Percentiles rank a stretch among this genome's conserved stretches.
Evolutionary conservation across 2,113 vertebrate genomes (phyloP).

Genomic region (Catharus fuscescens): DNA sequence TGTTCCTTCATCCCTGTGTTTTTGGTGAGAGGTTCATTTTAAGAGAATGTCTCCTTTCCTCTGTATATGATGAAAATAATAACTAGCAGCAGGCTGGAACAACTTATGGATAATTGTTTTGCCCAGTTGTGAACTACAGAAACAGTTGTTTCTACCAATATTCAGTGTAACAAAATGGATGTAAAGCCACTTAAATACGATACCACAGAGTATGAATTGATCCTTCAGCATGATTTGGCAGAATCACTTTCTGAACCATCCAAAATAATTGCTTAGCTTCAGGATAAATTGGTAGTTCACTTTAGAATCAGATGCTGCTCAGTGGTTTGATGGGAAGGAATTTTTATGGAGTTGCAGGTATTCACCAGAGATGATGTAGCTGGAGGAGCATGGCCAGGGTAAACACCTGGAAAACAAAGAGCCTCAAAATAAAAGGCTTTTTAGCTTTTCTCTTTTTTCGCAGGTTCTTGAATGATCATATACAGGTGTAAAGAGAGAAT

Average conservation of each 20-base stretch:
- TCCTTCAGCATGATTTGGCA: neutral
- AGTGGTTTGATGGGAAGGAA: neutral
- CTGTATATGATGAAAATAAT: neutral
- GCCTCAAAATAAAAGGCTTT: neutral
- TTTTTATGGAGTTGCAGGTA: neutral
- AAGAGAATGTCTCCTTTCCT: neutral
- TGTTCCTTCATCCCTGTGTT: neutral
- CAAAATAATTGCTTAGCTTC: neutral
- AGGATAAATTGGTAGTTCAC: neutral
- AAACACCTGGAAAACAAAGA: neutral
- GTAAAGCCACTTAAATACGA: neutral
- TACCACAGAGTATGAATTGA: neutral
- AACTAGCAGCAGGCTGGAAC: neutral
- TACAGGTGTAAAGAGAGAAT: conserved; percentile 30
- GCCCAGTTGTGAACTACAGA: neutral
- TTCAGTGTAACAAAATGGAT: neutral
- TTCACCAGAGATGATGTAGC: accelerated
- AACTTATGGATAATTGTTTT: neutral
- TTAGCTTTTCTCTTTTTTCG: neutral
- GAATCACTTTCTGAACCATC: neutral
- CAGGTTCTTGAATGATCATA: neutral
- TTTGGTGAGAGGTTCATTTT: neutral
- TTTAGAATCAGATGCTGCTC: neutral
- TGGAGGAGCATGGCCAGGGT: neutral
- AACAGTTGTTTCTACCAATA: neutral